A percentile compares a stretch with the other conserved stretches of the same genome.
phyloP scores from a whole-genome alignment of 2,113 vertebrate genomes.

The Stictonetta naevosa region DNA sequence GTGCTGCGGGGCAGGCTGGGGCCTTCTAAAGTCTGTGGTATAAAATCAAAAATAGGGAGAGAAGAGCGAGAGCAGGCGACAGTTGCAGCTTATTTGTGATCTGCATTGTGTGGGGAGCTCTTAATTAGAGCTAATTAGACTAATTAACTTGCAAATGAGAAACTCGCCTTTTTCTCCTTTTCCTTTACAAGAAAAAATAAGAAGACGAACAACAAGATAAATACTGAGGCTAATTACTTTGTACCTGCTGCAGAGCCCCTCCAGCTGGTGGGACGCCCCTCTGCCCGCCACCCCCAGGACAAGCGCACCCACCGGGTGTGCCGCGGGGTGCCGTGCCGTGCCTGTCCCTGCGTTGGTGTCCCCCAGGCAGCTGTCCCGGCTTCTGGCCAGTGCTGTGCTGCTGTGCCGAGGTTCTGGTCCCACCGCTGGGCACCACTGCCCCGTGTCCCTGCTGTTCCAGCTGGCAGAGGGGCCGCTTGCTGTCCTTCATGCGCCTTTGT shows the following conservation, averaged over 20 bases:
- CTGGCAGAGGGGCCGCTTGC: fast-evolving
- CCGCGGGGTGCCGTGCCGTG: too few species aligned
- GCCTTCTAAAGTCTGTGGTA: not conserved
- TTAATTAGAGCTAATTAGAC: slow-evolving; percentile 90
- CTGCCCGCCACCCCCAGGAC: not conserved
- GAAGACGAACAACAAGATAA: slow-evolving; percentile 38
- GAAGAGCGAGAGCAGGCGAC: slow-evolving; percentile 46
- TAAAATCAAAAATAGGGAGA: slow-evolving; percentile 6
- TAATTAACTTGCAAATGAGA: slow-evolving; percentile 89
- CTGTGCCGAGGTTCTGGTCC: not conserved
- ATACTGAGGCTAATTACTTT: slow-evolving; percentile 76
- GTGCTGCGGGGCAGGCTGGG: too few species aligned
- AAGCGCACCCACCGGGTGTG: fast-evolving
- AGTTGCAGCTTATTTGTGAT: slow-evolving; percentile 58
- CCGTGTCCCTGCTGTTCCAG: fast-evolving
- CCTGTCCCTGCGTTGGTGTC: not conserved
- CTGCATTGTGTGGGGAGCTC: slow-evolving; percentile 77
- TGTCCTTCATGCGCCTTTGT: fast-evolving
- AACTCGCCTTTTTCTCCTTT: slow-evolving; percentile 63
- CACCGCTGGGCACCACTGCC: not conserved
- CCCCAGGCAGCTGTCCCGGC: fast-evolving
- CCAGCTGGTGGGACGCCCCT: fast-evolving
- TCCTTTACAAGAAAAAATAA: slow-evolving; percentile 28
- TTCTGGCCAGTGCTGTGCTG: too few species aligned
- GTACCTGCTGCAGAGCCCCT: not conserved